phyloP scores from a whole-genome alignment of 1,140 invertebrate species.

The Triops cancriformis region DNA sequence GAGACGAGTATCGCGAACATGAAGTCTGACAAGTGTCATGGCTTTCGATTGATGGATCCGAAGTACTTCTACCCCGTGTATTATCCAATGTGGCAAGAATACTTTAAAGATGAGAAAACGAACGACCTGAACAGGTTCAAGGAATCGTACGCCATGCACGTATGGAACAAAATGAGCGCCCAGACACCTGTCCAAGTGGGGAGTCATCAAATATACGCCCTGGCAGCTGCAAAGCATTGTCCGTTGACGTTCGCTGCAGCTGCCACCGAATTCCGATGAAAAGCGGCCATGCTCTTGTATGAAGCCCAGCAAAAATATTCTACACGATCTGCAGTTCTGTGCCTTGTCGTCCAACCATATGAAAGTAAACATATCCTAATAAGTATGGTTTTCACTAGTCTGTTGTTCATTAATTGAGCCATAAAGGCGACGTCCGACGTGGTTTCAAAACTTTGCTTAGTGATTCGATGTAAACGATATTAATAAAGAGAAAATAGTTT shows the following conservation, averaged over 20 bases:
- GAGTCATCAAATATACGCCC: background rate
- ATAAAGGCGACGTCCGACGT: too few species aligned
- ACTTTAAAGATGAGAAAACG: background rate
- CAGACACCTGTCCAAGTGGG: background rate
- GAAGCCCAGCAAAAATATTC: too few species aligned
- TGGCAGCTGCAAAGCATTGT: constrained; percentile 11
- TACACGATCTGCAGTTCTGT: too few species aligned
- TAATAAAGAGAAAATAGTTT: too few species aligned
- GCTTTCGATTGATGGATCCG: background rate
- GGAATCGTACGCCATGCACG: constrained; percentile 14
- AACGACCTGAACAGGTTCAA: background rate
- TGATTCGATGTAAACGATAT: too few species aligned
- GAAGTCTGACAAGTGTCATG: background rate
- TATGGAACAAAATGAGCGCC: constrained; percentile 22
- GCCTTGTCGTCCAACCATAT: too few species aligned
- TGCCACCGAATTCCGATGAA: constrained; percentile 10
- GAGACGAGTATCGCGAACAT: background rate
- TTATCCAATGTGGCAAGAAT: background rate
- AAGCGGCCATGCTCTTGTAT: too few species aligned
- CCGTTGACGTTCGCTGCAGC: constrained; percentile 17
- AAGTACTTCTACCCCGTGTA: constrained; percentile 17
- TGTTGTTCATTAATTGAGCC: too few species aligned
- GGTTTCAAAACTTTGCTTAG: too few species aligned
- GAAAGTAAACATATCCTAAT: too few species aligned
- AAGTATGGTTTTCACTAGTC: too few species aligned